Conservation (phyloP, 2,113 vertebrate genomes). For the Mormoops blainvillei region DNA sequence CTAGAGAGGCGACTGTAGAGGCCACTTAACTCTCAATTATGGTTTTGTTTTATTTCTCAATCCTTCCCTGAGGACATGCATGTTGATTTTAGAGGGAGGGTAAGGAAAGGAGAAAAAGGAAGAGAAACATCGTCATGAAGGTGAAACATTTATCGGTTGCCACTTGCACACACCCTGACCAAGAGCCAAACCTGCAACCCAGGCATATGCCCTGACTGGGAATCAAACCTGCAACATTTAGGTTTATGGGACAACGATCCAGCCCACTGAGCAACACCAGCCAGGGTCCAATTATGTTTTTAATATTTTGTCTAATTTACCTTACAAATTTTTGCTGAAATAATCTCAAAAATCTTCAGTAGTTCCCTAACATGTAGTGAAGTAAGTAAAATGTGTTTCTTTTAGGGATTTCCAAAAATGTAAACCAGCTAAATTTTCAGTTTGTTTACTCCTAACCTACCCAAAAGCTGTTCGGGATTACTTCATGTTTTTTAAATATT, state of each 20-base stretch:
- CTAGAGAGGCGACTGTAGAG: not conserved
- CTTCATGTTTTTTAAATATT: not conserved
- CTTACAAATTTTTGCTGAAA: slow-evolving; percentile 5
- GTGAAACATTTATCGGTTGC: no score
- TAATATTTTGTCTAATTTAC: not conserved
- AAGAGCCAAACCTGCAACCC: no score
- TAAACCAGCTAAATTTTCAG: not conserved
- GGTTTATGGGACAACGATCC: no score
- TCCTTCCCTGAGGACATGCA: no score
- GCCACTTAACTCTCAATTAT: not conserved
- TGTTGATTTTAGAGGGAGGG: no score
- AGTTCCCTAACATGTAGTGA: not conserved
- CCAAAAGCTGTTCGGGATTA: not conserved
- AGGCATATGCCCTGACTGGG: no score
- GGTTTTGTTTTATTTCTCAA: not conserved
- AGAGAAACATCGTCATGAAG: no score
- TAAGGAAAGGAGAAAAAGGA: no score
- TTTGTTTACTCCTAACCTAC: not conserved
- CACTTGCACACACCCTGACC: no score
- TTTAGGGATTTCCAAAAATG: not conserved
- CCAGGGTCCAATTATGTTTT: not conserved
- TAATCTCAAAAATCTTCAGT: not conserved
- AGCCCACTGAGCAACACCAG: no score
- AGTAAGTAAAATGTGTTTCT: not conserved
- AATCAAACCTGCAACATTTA: no score